These are phyloP conservation scores for Ceratoteleas bidentatus DNA, from an alignment of 1,140 invertebrate species.

Conservation along the genomic window DNA sequence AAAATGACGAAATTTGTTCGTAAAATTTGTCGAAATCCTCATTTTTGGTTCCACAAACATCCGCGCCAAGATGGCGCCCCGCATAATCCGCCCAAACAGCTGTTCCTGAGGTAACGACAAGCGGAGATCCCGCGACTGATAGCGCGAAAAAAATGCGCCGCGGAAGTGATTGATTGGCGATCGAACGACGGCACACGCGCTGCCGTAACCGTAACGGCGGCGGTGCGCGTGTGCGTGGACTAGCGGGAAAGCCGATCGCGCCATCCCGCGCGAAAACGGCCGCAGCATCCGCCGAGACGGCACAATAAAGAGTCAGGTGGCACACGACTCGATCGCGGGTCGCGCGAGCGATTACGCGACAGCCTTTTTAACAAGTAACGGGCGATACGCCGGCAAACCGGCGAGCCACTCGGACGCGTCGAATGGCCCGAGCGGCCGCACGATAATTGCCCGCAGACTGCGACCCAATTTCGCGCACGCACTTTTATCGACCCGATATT, in stretches of 20 bases:
- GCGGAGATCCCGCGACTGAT: too few species aligned
- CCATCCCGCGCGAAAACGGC: slow-evolving; percentile 47
- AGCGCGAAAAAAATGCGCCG: slow-evolving; percentile 16
- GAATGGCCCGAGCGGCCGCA: neutral
- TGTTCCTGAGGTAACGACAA: too few species aligned
- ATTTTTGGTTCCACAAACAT: too few species aligned
- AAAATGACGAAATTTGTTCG: too few species aligned
- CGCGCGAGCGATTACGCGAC: slow-evolving; percentile 68
- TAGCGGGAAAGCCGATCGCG: slow-evolving; percentile 53
- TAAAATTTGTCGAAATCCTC: too few species aligned
- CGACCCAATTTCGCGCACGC: slow-evolving; percentile 26
- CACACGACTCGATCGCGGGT: slow-evolving; percentile 40
- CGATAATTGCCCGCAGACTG: slow-evolving; percentile 23
- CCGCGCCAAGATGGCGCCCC: too few species aligned
- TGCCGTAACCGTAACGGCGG: slow-evolving; percentile 44
- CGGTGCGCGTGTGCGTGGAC: slow-evolving; percentile 40
- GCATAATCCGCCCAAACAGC: too few species aligned
- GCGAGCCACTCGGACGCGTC: too few species aligned
- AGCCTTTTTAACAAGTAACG: slow-evolving; percentile 72
- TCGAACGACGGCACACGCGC: slow-evolving; percentile 51
- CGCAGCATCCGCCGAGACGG: slow-evolving; percentile 49
- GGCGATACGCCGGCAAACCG: slow-evolving; percentile 63
- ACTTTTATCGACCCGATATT: neutral
- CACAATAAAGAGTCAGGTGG: slow-evolving; percentile 42
- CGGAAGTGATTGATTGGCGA: slow-evolving; percentile 55